These are phyloP conservation scores for Platyrinchus mystaceus DNA, from an alignment of 2,797 vertebrate genomes.

Conservation along the genomic window DNA sequence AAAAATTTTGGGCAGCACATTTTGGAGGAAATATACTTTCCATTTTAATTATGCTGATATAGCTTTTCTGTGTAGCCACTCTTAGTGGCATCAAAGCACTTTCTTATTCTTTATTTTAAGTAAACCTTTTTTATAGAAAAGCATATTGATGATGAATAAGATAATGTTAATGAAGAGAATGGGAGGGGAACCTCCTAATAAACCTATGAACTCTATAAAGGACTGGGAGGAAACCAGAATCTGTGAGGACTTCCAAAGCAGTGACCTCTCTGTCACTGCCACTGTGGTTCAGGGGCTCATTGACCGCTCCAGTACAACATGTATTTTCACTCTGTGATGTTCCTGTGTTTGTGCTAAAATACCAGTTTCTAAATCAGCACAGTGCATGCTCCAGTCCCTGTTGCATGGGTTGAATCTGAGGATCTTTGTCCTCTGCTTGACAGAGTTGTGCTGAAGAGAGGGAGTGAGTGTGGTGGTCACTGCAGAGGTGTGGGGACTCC, in stretches of 20 bases:
- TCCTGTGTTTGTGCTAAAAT: neutral
- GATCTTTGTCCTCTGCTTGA: neutral
- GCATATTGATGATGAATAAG: neutral
- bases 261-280: neutral
- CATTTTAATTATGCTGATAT: neutral
- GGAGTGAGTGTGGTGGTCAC: neutral
- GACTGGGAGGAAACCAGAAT: neutral
- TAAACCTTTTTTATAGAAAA: neutral
- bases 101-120: neutral
- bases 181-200: neutral
- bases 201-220: neutral
- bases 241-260: neutral
- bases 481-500: neutral
- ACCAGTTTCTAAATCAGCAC: neutral
- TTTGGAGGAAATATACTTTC: neutral
- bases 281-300: neutral
- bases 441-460: neutral
- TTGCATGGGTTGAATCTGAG: neutral
- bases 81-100: neutral
- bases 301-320: neutral
- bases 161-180: neutral
- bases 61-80: neutral
- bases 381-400: neutral
- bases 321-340: neutral
- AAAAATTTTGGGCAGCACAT: neutral